Percentiles rank a stretch among this genome's conserved stretches.
Evolutionary conservation across 1,140 invertebrate species (phyloP).

Genomic region (Bemisia tabaci): DNA sequence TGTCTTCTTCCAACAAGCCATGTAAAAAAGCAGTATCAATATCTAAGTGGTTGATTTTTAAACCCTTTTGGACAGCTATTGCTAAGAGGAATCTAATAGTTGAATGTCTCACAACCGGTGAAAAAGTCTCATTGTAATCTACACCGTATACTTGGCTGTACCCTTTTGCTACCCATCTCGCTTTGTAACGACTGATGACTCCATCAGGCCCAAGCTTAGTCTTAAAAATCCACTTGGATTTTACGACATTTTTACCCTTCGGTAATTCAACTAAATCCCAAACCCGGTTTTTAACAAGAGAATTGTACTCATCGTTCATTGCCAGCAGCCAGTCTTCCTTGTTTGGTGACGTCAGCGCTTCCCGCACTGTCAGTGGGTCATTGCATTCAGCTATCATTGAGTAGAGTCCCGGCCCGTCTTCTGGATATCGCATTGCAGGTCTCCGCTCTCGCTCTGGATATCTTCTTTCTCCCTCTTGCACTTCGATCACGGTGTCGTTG

Average conservation of each 20-base stretch:
- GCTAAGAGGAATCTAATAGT: slow-evolving; percentile 8
- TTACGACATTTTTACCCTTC: slow-evolving; percentile 22
- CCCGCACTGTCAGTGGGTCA: slow-evolving; percentile 2
- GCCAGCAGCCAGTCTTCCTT: slow-evolving; percentile 12
- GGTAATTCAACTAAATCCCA: slow-evolving; percentile 28
- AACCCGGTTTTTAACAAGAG: slow-evolving; percentile 17
- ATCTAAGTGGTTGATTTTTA: slow-evolving; percentile 21
- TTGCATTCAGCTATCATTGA: not conserved
- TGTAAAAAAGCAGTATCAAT: slow-evolving; percentile 15
- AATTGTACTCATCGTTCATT: slow-evolving; percentile 11
- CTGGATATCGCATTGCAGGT: not conserved
- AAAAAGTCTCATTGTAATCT: slow-evolving; percentile 24
- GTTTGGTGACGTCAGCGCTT: slow-evolving; percentile 5
- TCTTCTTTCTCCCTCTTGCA: not conserved
- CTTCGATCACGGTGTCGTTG: not conserved
- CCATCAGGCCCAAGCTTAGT: slow-evolving; percentile 21
- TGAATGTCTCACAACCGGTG: slow-evolving; percentile 16
- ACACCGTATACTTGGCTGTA: slow-evolving; percentile 21
- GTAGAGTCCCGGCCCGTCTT: not conserved
- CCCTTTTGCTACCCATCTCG: slow-evolving; percentile 23
- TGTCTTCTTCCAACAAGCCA: slow-evolving; percentile 30
- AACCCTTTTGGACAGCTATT: slow-evolving; percentile 23
- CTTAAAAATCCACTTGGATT: slow-evolving; percentile 29
- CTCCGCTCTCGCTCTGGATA: not conserved
- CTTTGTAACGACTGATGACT: slow-evolving; percentile 22